Base-by-base conservation (phyloP, 2,113 vertebrate species). In the Lophura nycthemera region DNA sequence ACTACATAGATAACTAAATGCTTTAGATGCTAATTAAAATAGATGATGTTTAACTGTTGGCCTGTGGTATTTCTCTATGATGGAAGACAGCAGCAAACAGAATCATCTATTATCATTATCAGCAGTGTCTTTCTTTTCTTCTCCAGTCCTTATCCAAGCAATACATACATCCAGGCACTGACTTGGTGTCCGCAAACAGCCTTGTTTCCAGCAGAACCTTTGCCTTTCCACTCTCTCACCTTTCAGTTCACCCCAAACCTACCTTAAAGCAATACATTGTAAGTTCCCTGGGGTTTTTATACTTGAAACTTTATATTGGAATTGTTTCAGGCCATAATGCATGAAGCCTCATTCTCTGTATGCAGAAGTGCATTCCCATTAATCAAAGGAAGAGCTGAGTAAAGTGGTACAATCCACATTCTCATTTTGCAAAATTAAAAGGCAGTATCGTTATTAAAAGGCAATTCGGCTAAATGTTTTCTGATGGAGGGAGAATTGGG, bases 341-440 rank as follows among this genome's bases (percentile, higher is more conserved):
- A 92, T 93, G 66, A 86, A 86, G 89, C 72, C 57, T 91, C 38
- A 10, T 90, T 91, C 82, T 82, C 95, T 78, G 72, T 77, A 84
- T 48, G 45, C 73, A 92, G 81, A 96, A 96, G 52, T 84, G 79
- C 19, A 42, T 94, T 96, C 93, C 94, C 96, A 98, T 98, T 98
- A 98, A 98, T 98, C 97, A 98, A 95, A 96, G 40, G 93, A 86
- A 96, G 95, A 93, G 94, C 96, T 95, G 96, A 98, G 91, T 94
- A 95, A 98, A 97, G 95, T 96, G 90, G 95, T 92, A 95, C 71
- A 94, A 97, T 92, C 96, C 72, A 75, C 84, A 90, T 92, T 96
- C 95, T 95, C 93, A 92, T 97, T 95, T 83, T 95, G 86, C 95
- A 96, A 97, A 97, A 97, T 97, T 97, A 97, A 97, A 98, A 97